Evolutionary conservation across 2,888 invertebrate genomes (phyloP).

Genomic region (Calliphora vomitoria): DNA sequence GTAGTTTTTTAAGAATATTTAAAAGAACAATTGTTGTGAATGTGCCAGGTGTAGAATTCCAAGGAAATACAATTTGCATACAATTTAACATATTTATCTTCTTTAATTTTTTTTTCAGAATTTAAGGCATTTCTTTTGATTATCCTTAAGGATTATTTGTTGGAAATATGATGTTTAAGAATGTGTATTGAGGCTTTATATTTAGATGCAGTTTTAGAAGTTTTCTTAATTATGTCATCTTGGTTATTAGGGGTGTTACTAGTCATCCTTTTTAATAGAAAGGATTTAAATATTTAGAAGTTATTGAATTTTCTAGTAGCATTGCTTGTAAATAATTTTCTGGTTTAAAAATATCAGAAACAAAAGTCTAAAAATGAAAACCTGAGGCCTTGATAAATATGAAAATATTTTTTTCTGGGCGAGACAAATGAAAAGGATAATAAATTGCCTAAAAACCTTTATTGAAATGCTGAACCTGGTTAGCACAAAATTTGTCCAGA

Average conservation of each 20-base stretch:
- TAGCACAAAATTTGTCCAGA: too few species aligned
- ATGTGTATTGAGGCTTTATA: not conserved
- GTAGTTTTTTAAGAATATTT: slow-evolving; percentile 29
- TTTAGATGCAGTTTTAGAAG: not conserved
- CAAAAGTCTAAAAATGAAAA: too few species aligned
- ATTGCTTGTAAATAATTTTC: too few species aligned
- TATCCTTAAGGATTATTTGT: not conserved
- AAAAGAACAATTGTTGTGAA: slow-evolving; percentile 64
- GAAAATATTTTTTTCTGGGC: too few species aligned
- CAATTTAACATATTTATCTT: slow-evolving; percentile 44
- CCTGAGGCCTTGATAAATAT: too few species aligned
- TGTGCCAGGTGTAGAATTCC: slow-evolving; percentile 71
- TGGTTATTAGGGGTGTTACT: not conserved
- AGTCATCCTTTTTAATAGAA: not conserved
- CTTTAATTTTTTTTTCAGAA: not conserved
- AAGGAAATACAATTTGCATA: slow-evolving; percentile 70
- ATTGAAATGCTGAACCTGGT: too few species aligned
- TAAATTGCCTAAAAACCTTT: too few species aligned
- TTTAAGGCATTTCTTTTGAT: not conserved
- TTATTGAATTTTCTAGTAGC: too few species aligned
- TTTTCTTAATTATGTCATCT: slow-evolving; percentile 15
- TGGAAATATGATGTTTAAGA: not conserved
- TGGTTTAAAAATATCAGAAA: too few species aligned
- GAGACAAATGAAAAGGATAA: too few species aligned
- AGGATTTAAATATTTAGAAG: not conserved